Conservation (phyloP, 2,797 vertebrate genomes). For the Ambastaia sidthimunki region DNA sequence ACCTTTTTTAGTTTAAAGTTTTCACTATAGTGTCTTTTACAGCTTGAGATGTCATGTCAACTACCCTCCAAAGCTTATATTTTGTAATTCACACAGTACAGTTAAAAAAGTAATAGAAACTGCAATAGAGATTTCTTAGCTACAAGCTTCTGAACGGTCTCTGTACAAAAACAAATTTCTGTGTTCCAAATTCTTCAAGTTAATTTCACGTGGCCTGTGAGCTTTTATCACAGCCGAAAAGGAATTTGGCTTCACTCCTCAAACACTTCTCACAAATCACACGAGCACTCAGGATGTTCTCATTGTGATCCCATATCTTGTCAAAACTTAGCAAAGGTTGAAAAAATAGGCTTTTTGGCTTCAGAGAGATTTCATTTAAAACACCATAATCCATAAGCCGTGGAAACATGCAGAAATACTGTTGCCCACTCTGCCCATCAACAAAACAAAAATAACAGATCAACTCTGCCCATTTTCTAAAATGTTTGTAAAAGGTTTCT, state of each 20-base stretch:
- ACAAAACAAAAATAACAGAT: neutral
- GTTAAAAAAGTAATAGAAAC: no score
- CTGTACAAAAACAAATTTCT: neutral
- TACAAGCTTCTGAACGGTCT: no score
- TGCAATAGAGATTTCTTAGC: no score
- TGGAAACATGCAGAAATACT: no score
- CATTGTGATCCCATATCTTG: constrained; percentile 1
- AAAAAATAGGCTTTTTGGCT: neutral
- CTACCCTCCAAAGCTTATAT: no score
- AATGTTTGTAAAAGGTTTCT: neutral
- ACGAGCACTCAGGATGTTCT: constrained; percentile 4
- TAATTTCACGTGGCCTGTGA: constrained; percentile 40
- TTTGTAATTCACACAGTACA: no score
- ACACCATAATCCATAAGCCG: no score
- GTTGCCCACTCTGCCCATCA: no score
- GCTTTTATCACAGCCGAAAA: constrained; percentile 39
- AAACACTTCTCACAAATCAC: neutral
- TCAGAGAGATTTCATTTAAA: neutral
- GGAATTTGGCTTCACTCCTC: constrained; percentile 4
- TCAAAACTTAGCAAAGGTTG: neutral
- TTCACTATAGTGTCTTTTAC: no score
- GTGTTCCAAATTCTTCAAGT: constrained; percentile 36
- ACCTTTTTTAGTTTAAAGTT: no score
- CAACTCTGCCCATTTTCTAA: neutral
- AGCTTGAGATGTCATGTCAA: no score